A percentile compares a stretch with the other conserved stretches of the same genome.
phyloP scores from a whole-genome alignment of 2,113 vertebrate species.

The Apodemus sylvaticus region DNA sequence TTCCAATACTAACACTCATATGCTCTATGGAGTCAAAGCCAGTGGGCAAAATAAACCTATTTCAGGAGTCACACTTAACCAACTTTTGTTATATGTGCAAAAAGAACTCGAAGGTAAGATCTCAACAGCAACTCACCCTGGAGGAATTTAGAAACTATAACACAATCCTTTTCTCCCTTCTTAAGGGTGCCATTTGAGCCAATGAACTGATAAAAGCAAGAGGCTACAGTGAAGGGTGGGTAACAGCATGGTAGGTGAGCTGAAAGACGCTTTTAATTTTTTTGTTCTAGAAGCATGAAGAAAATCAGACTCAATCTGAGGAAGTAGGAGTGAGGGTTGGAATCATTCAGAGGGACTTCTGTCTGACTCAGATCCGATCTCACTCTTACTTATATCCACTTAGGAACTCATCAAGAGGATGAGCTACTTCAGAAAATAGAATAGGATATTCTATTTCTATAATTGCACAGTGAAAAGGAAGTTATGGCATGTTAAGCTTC shows the following conservation, averaged over 20 bases:
- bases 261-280: neutral
- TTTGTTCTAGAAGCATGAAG: neutral
- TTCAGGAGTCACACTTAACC: neutral
- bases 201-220: neutral
- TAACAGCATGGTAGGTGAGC: neutral
- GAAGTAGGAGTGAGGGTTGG: neutral
- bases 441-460: neutral
- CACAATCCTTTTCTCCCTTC: neutral
- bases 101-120: neutral
- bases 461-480: neutral
- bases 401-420: neutral
- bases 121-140: neutral
- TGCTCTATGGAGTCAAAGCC: neutral
- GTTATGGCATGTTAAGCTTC: neutral
- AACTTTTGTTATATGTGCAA: neutral
- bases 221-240: neutral
- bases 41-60: neutral
- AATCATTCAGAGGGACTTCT: neutral
- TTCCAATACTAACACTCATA: neutral
- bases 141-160: neutral
- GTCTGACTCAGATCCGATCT: neutral
- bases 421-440: slow-evolving; percentile 15
- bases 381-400: neutral
- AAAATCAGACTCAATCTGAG: neutral
- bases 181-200: neutral